Conservation (phyloP, 2,888 invertebrate genomes). For the Hofmannophila pseudospretella region DNA sequence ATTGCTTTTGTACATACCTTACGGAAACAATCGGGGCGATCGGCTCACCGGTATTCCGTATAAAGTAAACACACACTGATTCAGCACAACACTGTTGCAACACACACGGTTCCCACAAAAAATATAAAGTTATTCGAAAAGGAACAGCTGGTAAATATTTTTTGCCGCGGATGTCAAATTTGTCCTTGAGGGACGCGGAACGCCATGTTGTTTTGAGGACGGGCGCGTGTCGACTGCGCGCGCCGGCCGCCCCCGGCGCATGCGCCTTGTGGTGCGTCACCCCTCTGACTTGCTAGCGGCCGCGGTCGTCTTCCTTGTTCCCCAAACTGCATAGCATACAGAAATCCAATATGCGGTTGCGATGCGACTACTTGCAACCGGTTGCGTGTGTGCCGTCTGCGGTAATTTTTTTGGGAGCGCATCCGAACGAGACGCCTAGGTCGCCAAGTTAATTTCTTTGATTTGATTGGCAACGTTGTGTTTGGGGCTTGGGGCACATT, state of each 20-base stretch:
- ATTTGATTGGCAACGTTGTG: too few relatives aligned
- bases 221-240: constrained; percentile 75
- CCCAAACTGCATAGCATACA: constrained; percentile 8
- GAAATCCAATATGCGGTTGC: too few relatives aligned
- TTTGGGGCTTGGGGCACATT: too few relatives aligned
- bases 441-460: too few relatives aligned
- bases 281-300: constrained; percentile 36
- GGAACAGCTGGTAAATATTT: constrained; percentile 37
- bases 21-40: constrained; percentile 43
- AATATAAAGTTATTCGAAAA: constrained; percentile 10
- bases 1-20: constrained; percentile 55
- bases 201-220: constrained; percentile 67
- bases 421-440: too few relatives aligned
- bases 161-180: constrained; percentile 55
- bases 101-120: constrained; percentile 17
- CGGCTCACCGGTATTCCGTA: constrained; percentile 47
- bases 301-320: constrained; percentile 27
- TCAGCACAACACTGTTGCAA: constrained; percentile 34
- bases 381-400: too few relatives aligned
- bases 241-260: constrained; percentile 53
- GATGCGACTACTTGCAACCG: too few relatives aligned
- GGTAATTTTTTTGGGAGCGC: too few relatives aligned
- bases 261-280: constrained; percentile 66
- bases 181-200: constrained; percentile 61
- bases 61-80: constrained; percentile 43